Evolutionary conservation across 2,888 invertebrate species (phyloP), one percentile per base, ranked within the genome.

Genomic region (Tenodera sinensis): DNA sequence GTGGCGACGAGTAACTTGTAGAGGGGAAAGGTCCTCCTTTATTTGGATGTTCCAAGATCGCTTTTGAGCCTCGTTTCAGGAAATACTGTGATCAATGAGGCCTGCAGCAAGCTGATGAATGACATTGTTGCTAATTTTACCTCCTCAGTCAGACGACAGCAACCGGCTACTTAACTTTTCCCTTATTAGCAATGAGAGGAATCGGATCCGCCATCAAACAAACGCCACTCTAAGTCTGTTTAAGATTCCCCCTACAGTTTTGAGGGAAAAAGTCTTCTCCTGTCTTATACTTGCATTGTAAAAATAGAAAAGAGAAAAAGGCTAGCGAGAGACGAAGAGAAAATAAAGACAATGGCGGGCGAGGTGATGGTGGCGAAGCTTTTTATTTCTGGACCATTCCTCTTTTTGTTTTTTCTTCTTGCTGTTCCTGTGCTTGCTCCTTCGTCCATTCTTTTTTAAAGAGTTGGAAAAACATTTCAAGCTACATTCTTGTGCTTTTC

Each of bases 401-500:
- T 85, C 47, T 85, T 85, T 25, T 86, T 86, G 27, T 71, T 71
- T 71, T 71, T 71, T 71, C 54, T 71, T 71, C 54, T 20, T 71
- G 25, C 54, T 71, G 54, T 34, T 85, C 20, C 42, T 85, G 30
- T 85, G 34, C 42, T 42, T 42, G 54, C 83, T 89, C 84, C 87
- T 84, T 89, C 89, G 85, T 89, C 83, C 87, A 87, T 89, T 89
- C 89, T 90, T 89, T 89, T 88, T 87, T 89, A 90, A 90, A 89
- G 87, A 89, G 88, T 90, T 88, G 84, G 89, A 89, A 90, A 90
- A 90, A 90, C 89, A 89, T 90, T 90, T 89, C 87, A 88, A 89
- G 89, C 90, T 71, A 83, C 90, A 90, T 90, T 90, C 90, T 90
- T 88, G 89, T 89, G 88, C 86, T 90, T 88, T 89, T 89, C 90